Evolutionary conservation across 1,140 invertebrate species (phyloP).

Genomic region (Drosophila lacteicornis): DNA sequence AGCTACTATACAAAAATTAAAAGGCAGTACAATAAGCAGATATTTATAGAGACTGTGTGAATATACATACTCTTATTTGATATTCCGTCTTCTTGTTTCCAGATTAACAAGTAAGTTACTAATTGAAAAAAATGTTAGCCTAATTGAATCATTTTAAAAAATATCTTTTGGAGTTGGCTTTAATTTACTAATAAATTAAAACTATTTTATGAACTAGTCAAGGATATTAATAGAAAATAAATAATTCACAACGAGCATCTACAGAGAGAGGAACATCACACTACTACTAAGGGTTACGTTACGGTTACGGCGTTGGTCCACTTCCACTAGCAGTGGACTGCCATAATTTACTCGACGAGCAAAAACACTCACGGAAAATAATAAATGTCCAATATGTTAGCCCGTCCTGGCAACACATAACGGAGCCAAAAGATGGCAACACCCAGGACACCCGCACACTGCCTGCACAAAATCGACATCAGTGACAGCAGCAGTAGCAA

Average conservation of each 20-base stretch:
- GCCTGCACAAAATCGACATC: constrained; percentile 59
- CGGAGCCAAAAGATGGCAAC: constrained; percentile 65
- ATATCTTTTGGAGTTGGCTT: not conserved
- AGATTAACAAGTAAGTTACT: no score
- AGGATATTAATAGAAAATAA: not conserved
- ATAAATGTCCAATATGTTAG: constrained; percentile 84
- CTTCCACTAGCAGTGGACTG: constrained; percentile 12
- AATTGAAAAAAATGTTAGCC: no score
- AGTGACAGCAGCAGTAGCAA: constrained; percentile 37
- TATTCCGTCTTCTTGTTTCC: no score
- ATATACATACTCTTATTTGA: no score
- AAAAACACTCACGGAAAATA: constrained; percentile 82
- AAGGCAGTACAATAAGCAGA: no score
- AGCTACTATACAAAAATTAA: not conserved
- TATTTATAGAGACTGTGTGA: no score
- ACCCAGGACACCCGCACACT: constrained; percentile 45
- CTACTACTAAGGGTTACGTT: constrained; percentile 1
- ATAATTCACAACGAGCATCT: not conserved
- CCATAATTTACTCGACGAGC: constrained; percentile 79
- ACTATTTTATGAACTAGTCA: no score
- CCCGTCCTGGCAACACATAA: constrained; percentile 64
- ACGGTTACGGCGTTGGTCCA: constrained; percentile 9
- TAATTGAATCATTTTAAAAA: no score
- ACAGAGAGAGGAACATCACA: not conserved
- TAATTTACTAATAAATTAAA: no score